Evolutionary conservation across 2,888 invertebrate species (phyloP).

Genomic region (Lasioglossum leucozonium): DNA sequence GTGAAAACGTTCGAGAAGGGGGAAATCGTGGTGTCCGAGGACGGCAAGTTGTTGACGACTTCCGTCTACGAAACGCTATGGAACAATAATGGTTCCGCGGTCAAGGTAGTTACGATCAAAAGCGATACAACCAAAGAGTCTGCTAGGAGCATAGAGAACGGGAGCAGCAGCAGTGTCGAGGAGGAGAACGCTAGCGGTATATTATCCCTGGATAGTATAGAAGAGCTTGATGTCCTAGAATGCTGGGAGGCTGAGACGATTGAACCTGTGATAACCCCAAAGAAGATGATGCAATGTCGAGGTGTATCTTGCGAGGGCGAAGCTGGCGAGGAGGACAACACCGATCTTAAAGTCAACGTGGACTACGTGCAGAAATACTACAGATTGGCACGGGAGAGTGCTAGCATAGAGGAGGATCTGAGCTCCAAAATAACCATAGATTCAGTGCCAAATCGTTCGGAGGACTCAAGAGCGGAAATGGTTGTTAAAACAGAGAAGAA

Average conservation of each 20-base stretch:
- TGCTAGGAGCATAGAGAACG: slow-evolving; percentile 30
- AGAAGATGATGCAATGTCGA: slow-evolving; percentile 64
- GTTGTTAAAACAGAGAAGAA: slow-evolving; percentile 53
- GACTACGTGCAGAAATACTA: slow-evolving; percentile 81
- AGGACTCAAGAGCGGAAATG: slow-evolving; percentile 70
- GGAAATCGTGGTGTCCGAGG: slow-evolving; percentile 80
- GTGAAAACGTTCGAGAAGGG: slow-evolving; percentile 82
- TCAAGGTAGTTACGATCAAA: not conserved
- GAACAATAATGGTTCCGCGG: slow-evolving; percentile 33
- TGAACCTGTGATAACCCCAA: slow-evolving; percentile 77
- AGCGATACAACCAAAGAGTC: slow-evolving; percentile 19
- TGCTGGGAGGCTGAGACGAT: slow-evolving; percentile 84
- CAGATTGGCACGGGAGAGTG: slow-evolving; percentile 77
- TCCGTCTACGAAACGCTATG: slow-evolving; percentile 69
- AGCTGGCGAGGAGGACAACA: slow-evolving; percentile 68
- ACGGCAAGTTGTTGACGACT: slow-evolving; percentile 79
- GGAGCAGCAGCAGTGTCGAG: slow-evolving; percentile 54
- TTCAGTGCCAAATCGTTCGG: slow-evolving; percentile 73
- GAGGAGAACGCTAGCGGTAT: slow-evolving; percentile 48
- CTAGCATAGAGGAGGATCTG: slow-evolving; percentile 68
- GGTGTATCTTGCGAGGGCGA: slow-evolving; percentile 71
- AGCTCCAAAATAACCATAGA: slow-evolving; percentile 44
- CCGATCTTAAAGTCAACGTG: slow-evolving; percentile 68
- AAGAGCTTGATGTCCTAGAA: slow-evolving; percentile 85
- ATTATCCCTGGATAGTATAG: slow-evolving; percentile 78